Percentiles rank a stretch among this genome's conserved stretches.
Evolutionary conservation across 2,888 invertebrate species (phyloP).

Genomic region (Norana najaformis): DNA sequence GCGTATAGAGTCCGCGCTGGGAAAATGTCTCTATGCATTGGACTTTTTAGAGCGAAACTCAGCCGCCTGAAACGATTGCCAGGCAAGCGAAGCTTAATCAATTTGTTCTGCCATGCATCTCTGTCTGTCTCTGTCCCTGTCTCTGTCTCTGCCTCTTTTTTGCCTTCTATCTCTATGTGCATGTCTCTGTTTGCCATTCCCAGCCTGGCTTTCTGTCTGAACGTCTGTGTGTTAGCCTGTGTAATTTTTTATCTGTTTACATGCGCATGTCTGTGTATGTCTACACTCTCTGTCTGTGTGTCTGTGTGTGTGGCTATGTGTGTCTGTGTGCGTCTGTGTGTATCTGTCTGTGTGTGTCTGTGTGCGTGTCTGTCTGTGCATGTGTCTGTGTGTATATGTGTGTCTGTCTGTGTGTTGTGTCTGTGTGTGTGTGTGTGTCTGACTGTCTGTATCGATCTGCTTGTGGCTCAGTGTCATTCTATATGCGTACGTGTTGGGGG

Average conservation of each 20-base stretch:
- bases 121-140: neutral
- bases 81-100: neutral
- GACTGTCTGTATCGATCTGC: neutral
- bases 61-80: too few species aligned
- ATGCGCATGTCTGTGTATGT: too few species aligned
- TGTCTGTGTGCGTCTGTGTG: too few species aligned
- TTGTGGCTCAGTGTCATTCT: neutral
- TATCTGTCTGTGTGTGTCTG: too few species aligned
- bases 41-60: too few species aligned
- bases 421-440: neutral
- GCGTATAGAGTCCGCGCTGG: neutral
- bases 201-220: neutral
- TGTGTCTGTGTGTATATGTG: too few species aligned
- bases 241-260: too few species aligned
- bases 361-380: too few species aligned
- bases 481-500: neutral
- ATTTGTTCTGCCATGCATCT: neutral
- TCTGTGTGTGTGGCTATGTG: too few species aligned
- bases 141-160: neutral
- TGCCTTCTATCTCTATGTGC: neutral
- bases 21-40: neutral
- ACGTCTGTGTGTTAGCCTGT: neutral
- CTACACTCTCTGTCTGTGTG: neutral
- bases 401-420: neutral
- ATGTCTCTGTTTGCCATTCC: neutral